Evolutionary conservation across 2,888 invertebrate genomes (phyloP), one percentile per base, ranked within the genome.

Genomic region (Catocala nupta): DNA sequence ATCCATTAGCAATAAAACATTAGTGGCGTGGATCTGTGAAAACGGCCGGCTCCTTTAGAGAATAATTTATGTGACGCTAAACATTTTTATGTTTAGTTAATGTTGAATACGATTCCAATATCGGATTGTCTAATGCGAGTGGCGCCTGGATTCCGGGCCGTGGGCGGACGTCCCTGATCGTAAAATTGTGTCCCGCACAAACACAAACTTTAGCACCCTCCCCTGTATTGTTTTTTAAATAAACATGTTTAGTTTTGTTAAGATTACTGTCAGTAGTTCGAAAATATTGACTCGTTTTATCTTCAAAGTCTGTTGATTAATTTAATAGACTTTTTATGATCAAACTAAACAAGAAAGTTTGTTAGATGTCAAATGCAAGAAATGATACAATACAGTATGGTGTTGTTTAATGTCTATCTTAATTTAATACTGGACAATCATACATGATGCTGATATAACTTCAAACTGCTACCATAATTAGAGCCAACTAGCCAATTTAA

Each of bases 61-160:
- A 75, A 84, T 92, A 89, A 93, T 93, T 93, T 93, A 93, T 93
- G 89, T 88, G 91, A 83, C 88, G 89, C 85, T 91, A 89, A 92
- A 92, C 85, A 89, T 90, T 92, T 92, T 92, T 89, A 93, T 92
- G 91, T 90, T 83, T 87, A 88, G 90, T 92, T 93, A 92, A 92
- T 86, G 89, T 87, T 80, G 84, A 84, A 84, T 90, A 86, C 81
- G 89, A 88, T 89, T 87, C 85, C 84, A 82, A 86, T 92, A 92
- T 92, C 91, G 88, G 86, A 82, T 86, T 87, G 87, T 90, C 90
- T 93, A 92, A 92, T 93, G 92, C 81, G 71, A 80, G 82, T 89
- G 93, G 93, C 93, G 93, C 93, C 93, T 90, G 80, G 76, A 88
- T 86, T 89, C 89, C 87, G 88, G 81, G 65, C 77, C 74, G 79